A percentile compares a stretch with the other conserved stretches of the same genome.
These are phyloP conservation scores for Rambutsinella grinnellia DNA, from an alignment of 2,888 invertebrate species.

Conservation along the genomic window DNA sequence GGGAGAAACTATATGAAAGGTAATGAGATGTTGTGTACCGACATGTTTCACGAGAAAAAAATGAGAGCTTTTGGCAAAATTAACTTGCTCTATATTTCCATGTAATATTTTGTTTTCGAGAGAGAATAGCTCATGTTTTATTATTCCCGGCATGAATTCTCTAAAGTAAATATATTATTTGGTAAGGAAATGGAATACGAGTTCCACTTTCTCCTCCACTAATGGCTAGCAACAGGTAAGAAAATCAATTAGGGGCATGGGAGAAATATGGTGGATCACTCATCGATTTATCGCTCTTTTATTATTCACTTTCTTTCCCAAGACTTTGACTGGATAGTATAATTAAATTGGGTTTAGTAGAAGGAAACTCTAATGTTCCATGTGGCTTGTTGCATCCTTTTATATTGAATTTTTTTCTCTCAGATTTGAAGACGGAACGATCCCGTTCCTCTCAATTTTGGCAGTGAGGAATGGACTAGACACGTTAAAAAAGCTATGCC, in stretches of 20 bases:
- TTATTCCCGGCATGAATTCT: neutral
- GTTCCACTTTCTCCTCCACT: slow-evolving; percentile 15
- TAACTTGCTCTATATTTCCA: too few relatives aligned
- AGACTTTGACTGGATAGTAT: neutral
- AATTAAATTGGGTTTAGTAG: slow-evolving; percentile 22
- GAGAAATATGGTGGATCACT: slow-evolving; percentile 27
- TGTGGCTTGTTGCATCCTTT: neutral
- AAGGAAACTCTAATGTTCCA: neutral
- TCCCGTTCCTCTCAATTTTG: slow-evolving; percentile 87
- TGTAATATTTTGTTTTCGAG: too few relatives aligned
- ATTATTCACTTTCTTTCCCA: slow-evolving; percentile 41
- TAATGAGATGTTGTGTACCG: slow-evolving; percentile 68
- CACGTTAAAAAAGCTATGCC: slow-evolving; percentile 68
- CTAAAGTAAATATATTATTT: neutral
- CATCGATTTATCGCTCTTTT: slow-evolving; percentile 50
- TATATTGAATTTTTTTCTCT: slow-evolving; percentile 68
- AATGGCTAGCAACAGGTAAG: slow-evolving; percentile 48
- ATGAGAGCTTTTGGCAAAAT: neutral
- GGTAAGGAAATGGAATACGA: neutral
- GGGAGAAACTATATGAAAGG: slow-evolving; percentile 80
- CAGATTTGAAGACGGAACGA: slow-evolving; percentile 95
- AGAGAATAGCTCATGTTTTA: neutral
- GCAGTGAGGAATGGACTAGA: slow-evolving; percentile 87
- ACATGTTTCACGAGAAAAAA: neutral
- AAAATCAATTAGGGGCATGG: slow-evolving; percentile 49